A percentile compares a stretch with the other conserved stretches of the same genome.
phyloP scores from a whole-genome alignment of 2,888 invertebrate genomes.

The Fragum sueziense region DNA sequence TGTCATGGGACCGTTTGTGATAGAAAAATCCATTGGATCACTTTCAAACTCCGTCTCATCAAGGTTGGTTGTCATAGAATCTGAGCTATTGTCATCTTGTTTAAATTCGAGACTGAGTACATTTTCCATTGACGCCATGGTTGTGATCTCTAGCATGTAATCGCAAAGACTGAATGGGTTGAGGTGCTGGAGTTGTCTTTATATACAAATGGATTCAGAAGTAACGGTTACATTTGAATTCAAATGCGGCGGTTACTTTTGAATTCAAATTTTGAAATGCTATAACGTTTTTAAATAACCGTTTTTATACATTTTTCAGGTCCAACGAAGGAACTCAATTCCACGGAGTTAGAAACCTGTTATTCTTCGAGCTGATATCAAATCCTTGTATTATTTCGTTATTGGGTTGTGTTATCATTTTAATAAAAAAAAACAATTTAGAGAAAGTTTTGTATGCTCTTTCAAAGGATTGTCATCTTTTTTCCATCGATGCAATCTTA shows the following conservation, averaged over 20 bases:
- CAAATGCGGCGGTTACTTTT: neutral
- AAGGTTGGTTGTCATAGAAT: constrained; percentile 25
- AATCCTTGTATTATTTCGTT: neutral
- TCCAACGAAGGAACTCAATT: neutral
- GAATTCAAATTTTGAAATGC: neutral
- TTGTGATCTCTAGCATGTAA: neutral
- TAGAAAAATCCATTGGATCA: constrained; percentile 10
- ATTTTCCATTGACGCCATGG: neutral
- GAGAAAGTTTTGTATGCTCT: constrained; percentile 12
- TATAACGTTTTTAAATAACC: neutral
- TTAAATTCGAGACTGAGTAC: neutral
- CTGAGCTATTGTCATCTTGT: constrained; percentile 9
- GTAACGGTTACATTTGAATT: constrained; percentile 1
- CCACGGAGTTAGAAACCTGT: neutral
- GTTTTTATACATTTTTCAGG: constrained; percentile 2
- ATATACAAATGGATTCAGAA: neutral
- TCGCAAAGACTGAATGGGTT: neutral
- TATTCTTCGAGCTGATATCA: neutral
- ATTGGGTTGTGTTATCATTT: constrained; percentile 18
- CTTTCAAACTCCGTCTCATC: constrained; percentile 16
- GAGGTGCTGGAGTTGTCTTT: neutral
- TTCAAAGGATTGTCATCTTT: neutral
- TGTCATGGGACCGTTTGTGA: neutral
- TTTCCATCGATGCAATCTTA: constrained; percentile 2
- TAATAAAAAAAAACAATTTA: constrained; percentile 33